Evolutionary conservation across 1,140 invertebrate genomes (phyloP), one percentile per base, ranked within the genome.

Genomic region (Tetramorium alpestre): DNA sequence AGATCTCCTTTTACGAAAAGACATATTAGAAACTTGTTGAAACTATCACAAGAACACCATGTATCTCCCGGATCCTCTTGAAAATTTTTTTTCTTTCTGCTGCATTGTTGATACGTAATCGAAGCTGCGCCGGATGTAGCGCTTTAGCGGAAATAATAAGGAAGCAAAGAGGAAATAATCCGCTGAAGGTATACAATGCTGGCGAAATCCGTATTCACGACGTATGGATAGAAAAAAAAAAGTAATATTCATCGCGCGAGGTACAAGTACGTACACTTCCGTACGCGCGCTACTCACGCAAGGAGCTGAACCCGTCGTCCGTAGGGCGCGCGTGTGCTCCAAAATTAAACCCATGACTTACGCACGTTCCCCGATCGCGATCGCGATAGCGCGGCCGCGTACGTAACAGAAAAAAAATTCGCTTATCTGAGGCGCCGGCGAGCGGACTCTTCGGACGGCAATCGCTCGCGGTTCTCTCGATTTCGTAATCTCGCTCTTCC

Each of bases 401-500:
- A 62, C n/a, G 47, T 54, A 44, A 18, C 11, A 58, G 38, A 47
- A 54, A 11, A 54, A 67, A 51, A 60, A 38, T 67, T 18, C 16
- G 56, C 75, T 86, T 88, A 87, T 81, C 85, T 18, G 60, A 22
- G 25, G 49, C 67, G 69, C 69, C 64, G 10, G 77, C 44, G 51
- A 33, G 16, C 44, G 44, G 51, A 69, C 67, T 78, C 67, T 25
- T 33, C 44, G 33, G 41, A n/a, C 69, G 69, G 56, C 54, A 25
- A 49, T 78, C 33, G 33, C 22, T 80, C 60, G 58, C 49, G 38
- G 58, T 11, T 67, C 16, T 76, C 54, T 76, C 54, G 67, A 73
- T 89, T 89, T 89, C 70, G 88, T 89, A 89, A 89, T 89, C 84
- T 65, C 64, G 33, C 25, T 22, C 44, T 89, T 60, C 2, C 10